phyloP scores from a whole-genome alignment of 2,888 invertebrate species.

The Timema podura region DNA sequence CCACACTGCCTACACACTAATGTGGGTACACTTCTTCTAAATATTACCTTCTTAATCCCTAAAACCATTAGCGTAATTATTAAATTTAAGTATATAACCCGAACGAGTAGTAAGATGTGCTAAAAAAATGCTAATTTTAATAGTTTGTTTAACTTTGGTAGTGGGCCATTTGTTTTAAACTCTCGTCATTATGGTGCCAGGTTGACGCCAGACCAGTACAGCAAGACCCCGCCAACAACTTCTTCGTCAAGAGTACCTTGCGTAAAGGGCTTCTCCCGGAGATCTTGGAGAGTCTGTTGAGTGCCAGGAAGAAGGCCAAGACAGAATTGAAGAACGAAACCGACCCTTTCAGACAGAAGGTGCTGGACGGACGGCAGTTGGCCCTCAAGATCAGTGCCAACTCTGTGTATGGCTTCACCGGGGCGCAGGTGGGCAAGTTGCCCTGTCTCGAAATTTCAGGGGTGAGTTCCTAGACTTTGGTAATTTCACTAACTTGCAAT shows the following conservation, averaged over 20 bases:
- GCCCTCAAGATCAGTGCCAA: slow-evolving; percentile 98
- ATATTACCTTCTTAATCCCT: too few species aligned
- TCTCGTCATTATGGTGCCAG: slow-evolving; percentile 37
- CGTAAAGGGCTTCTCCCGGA: slow-evolving; percentile 92
- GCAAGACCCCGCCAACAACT: slow-evolving; percentile 82
- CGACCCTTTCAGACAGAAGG: slow-evolving; percentile 89
- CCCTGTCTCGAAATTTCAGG: slow-evolving; percentile 94
- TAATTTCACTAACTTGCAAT: too few species aligned
- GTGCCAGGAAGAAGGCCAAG: slow-evolving; percentile 92
- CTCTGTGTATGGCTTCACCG: slow-evolving; percentile 99
- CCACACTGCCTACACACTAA: too few species aligned
- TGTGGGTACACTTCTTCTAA: too few species aligned
- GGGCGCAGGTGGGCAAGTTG: slow-evolving; percentile 94
- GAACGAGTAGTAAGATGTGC: too few species aligned
- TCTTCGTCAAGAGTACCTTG: slow-evolving; percentile 82
- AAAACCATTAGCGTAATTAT: too few species aligned
- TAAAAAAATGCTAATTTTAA: too few species aligned
- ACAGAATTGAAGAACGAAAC: slow-evolving; percentile 91
- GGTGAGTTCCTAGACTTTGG: slow-evolving; percentile 44
- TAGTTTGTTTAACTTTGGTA: background rate
- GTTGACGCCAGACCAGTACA: slow-evolving; percentile 66
- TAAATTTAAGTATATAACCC: too few species aligned
- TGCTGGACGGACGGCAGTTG: slow-evolving; percentile 93
- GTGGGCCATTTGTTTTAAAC: background rate
- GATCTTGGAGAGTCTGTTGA: slow-evolving; percentile 85